Conservation (phyloP, 2,113 vertebrate species). For the Passer montanus region DNA sequence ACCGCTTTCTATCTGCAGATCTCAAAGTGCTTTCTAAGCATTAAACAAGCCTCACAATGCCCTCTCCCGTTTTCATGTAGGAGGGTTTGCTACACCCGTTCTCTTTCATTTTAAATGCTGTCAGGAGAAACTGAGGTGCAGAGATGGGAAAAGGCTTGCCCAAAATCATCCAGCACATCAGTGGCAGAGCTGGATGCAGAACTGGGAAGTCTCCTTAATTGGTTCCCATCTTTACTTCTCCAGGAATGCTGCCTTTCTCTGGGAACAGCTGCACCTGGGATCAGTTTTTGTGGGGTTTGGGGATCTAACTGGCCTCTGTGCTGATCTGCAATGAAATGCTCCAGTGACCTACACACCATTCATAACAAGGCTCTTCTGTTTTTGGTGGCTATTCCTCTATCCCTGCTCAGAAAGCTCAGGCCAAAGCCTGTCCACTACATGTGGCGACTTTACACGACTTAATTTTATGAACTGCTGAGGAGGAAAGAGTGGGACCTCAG, state of each 20-base stretch:
- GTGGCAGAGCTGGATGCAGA: constrained; percentile 6
- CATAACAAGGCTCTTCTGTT: background rate
- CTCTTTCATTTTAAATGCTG: constrained; percentile 41
- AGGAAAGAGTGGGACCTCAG: background rate
- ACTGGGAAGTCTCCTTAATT: background rate
- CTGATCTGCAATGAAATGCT: background rate
- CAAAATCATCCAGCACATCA: background rate
- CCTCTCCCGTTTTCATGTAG: constrained; percentile 37
- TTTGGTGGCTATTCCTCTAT: background rate
- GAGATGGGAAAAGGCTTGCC: background rate
- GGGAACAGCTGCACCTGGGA: background rate
- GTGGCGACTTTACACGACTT: background rate
- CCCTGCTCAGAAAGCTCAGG: background rate
- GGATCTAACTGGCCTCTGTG: background rate
- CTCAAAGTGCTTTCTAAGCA: constrained; percentile 68
- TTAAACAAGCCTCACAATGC: constrained; percentile 60
- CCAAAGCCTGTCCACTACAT: background rate
- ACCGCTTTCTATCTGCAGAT: constrained; percentile 52
- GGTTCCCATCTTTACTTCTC: background rate
- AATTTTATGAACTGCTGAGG: background rate
- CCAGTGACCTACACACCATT: background rate
- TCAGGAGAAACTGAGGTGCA: constrained; percentile 27
- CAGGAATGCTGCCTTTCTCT: background rate
- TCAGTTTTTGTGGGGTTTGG: background rate
- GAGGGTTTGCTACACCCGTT: constrained; percentile 52